phyloP scores from a whole-genome alignment of 2,888 invertebrate species.

The Deilephila porcellus region DNA sequence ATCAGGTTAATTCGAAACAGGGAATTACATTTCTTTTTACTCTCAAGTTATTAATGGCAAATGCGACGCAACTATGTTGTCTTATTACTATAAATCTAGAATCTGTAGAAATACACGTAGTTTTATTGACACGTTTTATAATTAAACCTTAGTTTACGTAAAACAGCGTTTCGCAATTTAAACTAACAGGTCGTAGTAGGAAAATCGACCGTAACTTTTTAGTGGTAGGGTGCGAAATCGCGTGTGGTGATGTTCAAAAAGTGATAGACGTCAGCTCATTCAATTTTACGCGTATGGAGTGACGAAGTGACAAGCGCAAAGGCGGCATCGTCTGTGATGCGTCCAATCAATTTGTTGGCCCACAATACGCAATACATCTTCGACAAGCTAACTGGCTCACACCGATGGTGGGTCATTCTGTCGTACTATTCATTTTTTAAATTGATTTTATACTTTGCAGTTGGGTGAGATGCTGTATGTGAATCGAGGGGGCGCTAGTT shows the following conservation, averaged over 20 bases:
- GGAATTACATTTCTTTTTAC: constrained; percentile 30
- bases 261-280: constrained; percentile 40
- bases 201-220: background rate
- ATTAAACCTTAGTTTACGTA: constrained; percentile 22
- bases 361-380: constrained; percentile 79
- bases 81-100: constrained; percentile 9
- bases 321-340: constrained; percentile 73
- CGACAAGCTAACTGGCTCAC: constrained; percentile 70
- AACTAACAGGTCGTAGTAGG: background rate
- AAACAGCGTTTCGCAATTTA: constrained; percentile 18
- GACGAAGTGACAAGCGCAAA: constrained; percentile 75
- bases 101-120: background rate
- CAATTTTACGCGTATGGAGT: constrained; percentile 66
- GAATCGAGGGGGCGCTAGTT: too few relatives aligned
- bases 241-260: constrained; percentile 9
- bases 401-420: constrained; percentile 61
- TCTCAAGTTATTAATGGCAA: constrained; percentile 23
- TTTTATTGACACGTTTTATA: constrained; percentile 17
- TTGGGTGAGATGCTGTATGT: background rate
- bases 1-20: constrained; percentile 16
- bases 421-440: background rate
- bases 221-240: constrained; percentile 41
- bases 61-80: constrained; percentile 8
- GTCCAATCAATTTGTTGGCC: constrained; percentile 80
- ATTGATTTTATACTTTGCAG: too few relatives aligned